Base-by-base conservation (phyloP, 1,140 invertebrate species). In the Scaptomyza hsui region DNA sequence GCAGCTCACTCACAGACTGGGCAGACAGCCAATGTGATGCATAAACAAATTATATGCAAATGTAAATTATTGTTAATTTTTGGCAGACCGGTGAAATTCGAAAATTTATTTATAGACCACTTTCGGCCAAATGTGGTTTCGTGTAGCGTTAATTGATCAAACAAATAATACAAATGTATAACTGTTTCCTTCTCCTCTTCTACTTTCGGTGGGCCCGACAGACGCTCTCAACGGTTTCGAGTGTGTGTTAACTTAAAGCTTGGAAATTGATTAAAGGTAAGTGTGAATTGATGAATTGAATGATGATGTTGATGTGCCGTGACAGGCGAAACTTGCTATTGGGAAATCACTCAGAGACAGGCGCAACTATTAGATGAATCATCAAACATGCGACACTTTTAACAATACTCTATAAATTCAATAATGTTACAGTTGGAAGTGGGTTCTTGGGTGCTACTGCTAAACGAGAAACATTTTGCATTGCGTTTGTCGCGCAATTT, bases 401-500 rank as follows among this genome's bases (percentile, higher is more conserved):
- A 10, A 12, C 48, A 51, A 81, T 68, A n/a, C 32, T 37, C 0
- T 37, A 73, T 69, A n/a, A n/a, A 73, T 77, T 51, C 49, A 55
- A 70, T 56, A 57, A 59, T 51, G 55, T 35, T 24, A 52, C 39
- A 37, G 19, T 13, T 6, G 12, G 3, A 16, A 3, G 12, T n/a
- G 12, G 16, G 1, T 24, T 45, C 6, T 2, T 7, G 49, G 48
- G 37, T 45, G 42, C 26, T 15, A 24, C 59, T 37, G 65, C 79
- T 82, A 82, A 81, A 74, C 78, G 83, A 83, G 63, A 64, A 81
- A 83, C 70, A 81, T 86, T 85, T 78, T 85, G 64, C 69, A 72
- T 72, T 78, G 81, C 82, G 82, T 85, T 81, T 88, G 82, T 85
- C 81, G 88, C 88, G 81, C 81, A 88, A 81, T 86, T 86, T 86